Evolutionary conservation across 2,113 vertebrate species (phyloP), one percentile per base, ranked within the genome.

Genomic region (Colaptes auratus): DNA sequence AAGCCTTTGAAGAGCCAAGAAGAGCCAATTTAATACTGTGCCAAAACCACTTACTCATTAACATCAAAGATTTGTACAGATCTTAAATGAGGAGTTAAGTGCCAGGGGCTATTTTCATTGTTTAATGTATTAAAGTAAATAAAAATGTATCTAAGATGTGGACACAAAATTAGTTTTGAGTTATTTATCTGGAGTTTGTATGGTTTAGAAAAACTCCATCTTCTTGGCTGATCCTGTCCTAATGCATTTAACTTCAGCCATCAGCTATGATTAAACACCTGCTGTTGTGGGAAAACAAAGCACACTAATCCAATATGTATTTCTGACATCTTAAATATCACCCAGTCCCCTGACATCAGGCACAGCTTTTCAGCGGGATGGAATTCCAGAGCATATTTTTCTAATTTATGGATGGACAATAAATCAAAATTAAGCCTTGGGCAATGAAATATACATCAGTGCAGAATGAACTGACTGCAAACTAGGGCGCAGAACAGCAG

Each of bases 381-480:
- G 98, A 99, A 99, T 99, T 99, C 99, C 98, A 99, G 98, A 99
- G 98, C 99, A 99, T 99, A 99, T 99, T 99, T 99, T 99, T 99
- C 98, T 99, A 99, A 99, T 99, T 99, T 99, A 99, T 99, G 99
- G 98, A 99, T 98, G 99, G 99, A 99, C 99, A 99, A 99, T 99
- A 99, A 99, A 99, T 99, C 99, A 99, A 99, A 99, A 99, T 99
- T 99, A 99, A 99, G 99, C 98, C 95, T 97, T 98, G 98, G 99
- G 99, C 99, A 99, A 99, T 98, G 98, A 99, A 99, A 99, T 99
- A 99, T 99, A 99, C 99, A 99, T 99, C 98, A 98, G 98, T 98
- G 98, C 96, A 95, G 98, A 98, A 98, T 97, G 98, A 98, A 98
- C 97, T 98, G 98, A 99, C 98, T 98, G 98, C 98, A 98, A 98